Percentiles rank a stretch among this genome's conserved stretches.
These are phyloP conservation scores for Apodemus sylvaticus DNA, from an alignment of 2,113 vertebrate species.

Conservation along the genomic window DNA sequence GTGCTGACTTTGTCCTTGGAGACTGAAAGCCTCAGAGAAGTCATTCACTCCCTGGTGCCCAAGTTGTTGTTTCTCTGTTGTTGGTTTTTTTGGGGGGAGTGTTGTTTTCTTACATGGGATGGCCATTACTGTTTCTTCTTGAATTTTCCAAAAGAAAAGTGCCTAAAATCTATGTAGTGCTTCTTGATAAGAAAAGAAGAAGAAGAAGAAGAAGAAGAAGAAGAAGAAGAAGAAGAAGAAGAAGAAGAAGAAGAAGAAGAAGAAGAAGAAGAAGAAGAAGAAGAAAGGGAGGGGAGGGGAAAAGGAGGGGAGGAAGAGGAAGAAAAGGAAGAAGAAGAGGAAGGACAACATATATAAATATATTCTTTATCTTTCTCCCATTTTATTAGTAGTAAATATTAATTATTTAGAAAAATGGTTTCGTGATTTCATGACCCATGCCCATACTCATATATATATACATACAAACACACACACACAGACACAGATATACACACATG, in stretches of 20 bases:
- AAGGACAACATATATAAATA: neutral
- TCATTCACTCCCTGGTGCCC: neutral
- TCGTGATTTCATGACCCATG: neutral
- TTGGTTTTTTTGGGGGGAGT: neutral
- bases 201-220: neutral
- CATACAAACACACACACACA: neutral
- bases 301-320: too few relatives aligned
- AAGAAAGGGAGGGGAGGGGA: too few relatives aligned
- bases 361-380: neutral
- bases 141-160: slow-evolving; percentile 1
- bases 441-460: too few relatives aligned
- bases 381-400: neutral
- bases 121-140: neutral
- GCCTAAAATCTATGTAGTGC: neutral
- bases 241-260: too few relatives aligned
- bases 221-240: too few relatives aligned
- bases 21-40: neutral
- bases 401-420: neutral
- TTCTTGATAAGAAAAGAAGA: neutral
- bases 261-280: too few relatives aligned
- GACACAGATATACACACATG: neutral
- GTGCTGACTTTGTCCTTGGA: neutral
- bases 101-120: neutral
- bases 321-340: too few relatives aligned
- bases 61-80: neutral